These are phyloP conservation scores for Sialis lutaria DNA, from an alignment of 2,888 invertebrate species.

Conservation along the genomic window DNA sequence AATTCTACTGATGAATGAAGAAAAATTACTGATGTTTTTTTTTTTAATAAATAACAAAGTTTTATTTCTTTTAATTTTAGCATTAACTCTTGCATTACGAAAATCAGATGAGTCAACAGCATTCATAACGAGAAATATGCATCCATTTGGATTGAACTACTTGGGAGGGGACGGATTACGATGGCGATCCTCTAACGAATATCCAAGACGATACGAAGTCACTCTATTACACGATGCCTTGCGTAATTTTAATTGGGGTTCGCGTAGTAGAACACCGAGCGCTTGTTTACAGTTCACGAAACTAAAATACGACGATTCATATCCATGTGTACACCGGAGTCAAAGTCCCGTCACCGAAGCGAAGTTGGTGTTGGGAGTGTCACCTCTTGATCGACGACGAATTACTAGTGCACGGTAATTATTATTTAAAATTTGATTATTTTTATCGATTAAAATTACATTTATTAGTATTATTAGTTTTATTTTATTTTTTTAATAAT, in stretches of 20 bases:
- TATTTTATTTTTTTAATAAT: no score
- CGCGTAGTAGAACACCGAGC: neutral
- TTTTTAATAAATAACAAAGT: no score
- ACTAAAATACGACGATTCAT: slow-evolving; percentile 2
- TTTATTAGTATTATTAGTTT: no score
- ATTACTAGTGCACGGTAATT: neutral
- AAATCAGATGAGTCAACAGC: no score
- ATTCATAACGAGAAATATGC: no score
- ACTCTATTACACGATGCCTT: slow-evolving; percentile 1
- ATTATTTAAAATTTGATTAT: no score
- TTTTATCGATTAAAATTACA: no score
- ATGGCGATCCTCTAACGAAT: neutral
- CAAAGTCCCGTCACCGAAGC: neutral
- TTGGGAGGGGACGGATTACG: neutral
- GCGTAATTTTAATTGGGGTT: neutral
- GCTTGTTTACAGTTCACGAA: neutral
- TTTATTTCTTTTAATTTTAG: no score
- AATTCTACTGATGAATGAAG: no score
- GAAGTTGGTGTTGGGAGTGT: neutral
- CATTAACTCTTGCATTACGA: no score
- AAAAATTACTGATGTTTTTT: no score
- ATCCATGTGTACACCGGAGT: neutral
- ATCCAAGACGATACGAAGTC: slow-evolving; percentile 3
- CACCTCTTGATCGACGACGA: neutral
- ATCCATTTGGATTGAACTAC: neutral